Conservation (phyloP, 2,888 invertebrate species). For the Drosophila ustulata region DNA sequence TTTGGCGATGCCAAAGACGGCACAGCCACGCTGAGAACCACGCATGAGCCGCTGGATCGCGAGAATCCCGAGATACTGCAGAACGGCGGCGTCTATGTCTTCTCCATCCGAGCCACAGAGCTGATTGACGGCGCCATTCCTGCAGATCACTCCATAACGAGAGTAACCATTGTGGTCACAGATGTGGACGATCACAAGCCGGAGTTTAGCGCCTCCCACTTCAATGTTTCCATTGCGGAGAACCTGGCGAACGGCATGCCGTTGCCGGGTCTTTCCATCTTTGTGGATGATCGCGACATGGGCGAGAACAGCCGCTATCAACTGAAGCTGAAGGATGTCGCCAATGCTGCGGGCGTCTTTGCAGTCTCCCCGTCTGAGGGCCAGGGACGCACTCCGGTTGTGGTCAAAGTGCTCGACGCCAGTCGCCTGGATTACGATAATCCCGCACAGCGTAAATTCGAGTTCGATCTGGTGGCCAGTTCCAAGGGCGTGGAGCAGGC, state of each 20-base stretch:
- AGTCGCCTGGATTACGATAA: constrained; percentile 90
- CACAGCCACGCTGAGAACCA: constrained; percentile 87
- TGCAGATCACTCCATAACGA: constrained; percentile 88
- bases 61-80: constrained; percentile 91
- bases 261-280: constrained; percentile 90
- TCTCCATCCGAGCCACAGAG: constrained; percentile 90
- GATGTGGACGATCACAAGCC: constrained; percentile 92
- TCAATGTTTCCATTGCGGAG: constrained; percentile 90
- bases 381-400: constrained; percentile 90
- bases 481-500: constrained; percentile 87
- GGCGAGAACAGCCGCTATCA: constrained; percentile 91
- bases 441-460: constrained; percentile 86
- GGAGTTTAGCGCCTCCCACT: constrained; percentile 88
- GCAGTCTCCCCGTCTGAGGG: constrained; percentile 89
- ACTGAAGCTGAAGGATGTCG: constrained; percentile 87
- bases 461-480: constrained; percentile 89
- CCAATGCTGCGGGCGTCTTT: constrained; percentile 87
- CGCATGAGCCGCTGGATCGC: constrained; percentile 89
- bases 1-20: constrained; percentile 86
- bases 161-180: constrained; percentile 91
- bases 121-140: constrained; percentile 90
- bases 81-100: constrained; percentile 92
- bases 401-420: constrained; percentile 89
- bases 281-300: constrained; percentile 90
- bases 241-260: constrained; percentile 90